Evolutionary conservation across 2,797 vertebrate species (phyloP), one percentile per base, ranked within the genome.

Genomic region (Propithecus perrieri): DNA sequence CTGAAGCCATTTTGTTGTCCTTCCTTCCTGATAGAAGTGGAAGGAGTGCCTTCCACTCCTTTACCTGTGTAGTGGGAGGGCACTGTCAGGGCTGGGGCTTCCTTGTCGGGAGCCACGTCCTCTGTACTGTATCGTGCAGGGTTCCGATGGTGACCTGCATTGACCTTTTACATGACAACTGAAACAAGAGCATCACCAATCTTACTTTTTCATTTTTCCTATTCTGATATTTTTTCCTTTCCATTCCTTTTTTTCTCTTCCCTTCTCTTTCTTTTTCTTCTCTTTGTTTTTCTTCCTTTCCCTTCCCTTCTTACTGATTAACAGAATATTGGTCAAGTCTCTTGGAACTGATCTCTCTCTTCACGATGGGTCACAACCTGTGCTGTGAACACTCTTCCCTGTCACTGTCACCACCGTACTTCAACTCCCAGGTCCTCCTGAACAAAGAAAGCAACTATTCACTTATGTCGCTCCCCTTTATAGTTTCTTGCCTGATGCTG

Each of bases 11-110:
- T 24, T 17, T 13, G 41, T 79, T 30, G n/a, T 74, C n/a, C 20
- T 67, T 74, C n/a, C 20, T 67, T 80, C 43, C 2, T 33, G 20
- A 10, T 2, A 20, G 67, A 5, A 48, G 9, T 20, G 6, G 85
- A 83, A 18, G 50, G 38, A n/a, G n/a, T n/a, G n/a, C n/a, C n/a
- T n/a, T n/a, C n/a, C 13, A 7, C 24, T 63, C 41, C 43, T 8
- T 43, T 43, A 43, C 41, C 38, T 0, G 0, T 48, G 69, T 2
- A 43, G 38, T 33, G 55, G 30, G 53, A n/a, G n/a, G 53, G 13
- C 30, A 5, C 20, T 41, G 20, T 17, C 35, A 33, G 55, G 65
- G 35, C 48, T n/a, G 33, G 24, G 48, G 41, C 15, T 71, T 87
- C 57, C 75, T 89, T 55, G 59, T 30, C 0, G 4, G 95, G 22